Base-by-base conservation (phyloP, 92 coral and sea anemone species). In the Phenganax subtilis region DNA sequence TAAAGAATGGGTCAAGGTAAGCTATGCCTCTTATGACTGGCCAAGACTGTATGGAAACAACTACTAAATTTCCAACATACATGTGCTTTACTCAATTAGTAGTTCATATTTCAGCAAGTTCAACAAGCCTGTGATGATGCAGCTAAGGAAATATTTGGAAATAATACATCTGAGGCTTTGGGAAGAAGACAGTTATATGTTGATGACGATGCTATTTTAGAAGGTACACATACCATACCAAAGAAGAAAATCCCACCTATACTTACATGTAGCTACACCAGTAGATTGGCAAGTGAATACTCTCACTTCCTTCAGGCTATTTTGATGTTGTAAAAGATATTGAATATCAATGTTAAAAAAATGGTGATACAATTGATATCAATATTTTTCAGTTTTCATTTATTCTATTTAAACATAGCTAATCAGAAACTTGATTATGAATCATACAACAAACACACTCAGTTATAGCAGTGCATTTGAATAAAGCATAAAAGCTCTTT, bases 1-100 rank as follows among this genome's bases (percentile, higher is more conserved):
- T 2, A 91, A 92, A 82, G 88, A 90, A 71, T 96, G 99, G 97
- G 92, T 96, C 8, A 96, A 96, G 97, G 99, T 96, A 84, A 52
- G 51, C 27, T 16, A 14, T 75, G 4, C 52, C 25, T 5, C 9
- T 65, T 37, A 9, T 5, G 6, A 55, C 37, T 74, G 9, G 53
- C 14, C 27, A n/a, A 52, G 12, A 54, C 30, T 3, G n/a, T 8
- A 55, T 28, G 47, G 12, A 54, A 9, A 64, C 20, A n/a, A 62
- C 0, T 16, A 29, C 0, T 80, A 20, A 37, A 27, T 9, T 7
- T 4, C 6, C 51, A 37, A 12, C 9, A 4, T n/a, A 20, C 28
- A 6, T 27, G 10, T 72, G 67, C 8, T 0, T 61, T 16, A 53
- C 15, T 57, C 0, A 17, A 16, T 78, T 57, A 66, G 73, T 37